Evolutionary conservation across 2,888 invertebrate species (phyloP).

Genomic region (Exephanes ischioxanthus): DNA sequence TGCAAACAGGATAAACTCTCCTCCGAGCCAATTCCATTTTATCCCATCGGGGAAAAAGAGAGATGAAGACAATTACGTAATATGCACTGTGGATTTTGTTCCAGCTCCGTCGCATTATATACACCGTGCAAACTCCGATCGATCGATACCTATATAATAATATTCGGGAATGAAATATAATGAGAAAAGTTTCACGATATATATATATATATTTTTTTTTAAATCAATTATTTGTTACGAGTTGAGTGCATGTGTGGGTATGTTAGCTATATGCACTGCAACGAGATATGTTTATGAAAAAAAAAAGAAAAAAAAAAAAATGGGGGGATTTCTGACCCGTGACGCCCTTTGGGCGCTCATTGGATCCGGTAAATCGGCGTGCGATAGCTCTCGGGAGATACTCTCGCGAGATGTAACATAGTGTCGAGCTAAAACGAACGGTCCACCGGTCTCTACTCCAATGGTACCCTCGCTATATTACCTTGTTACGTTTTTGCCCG

Average conservation of each 20-base stretch:
- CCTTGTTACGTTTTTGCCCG: slow-evolving; percentile 81
- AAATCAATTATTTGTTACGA: slow-evolving; percentile 42
- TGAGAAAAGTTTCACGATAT: slow-evolving; percentile 54
- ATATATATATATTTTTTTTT: slow-evolving; percentile 28
- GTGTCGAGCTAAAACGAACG: slow-evolving; percentile 60
- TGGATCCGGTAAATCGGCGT: slow-evolving; percentile 54
- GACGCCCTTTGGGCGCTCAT: slow-evolving; percentile 40
- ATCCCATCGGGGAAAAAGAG: slow-evolving; percentile 54
- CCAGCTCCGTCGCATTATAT: neutral
- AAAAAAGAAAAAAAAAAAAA: slow-evolving; percentile 23
- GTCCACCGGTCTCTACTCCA: slow-evolving; percentile 53
- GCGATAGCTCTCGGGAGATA: slow-evolving; percentile 14
- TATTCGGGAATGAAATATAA: slow-evolving; percentile 55
- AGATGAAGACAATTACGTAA: slow-evolving; percentile 68
- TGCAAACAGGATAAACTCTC: slow-evolving; percentile 54
- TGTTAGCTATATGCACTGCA: slow-evolving; percentile 19
- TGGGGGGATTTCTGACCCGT: slow-evolving; percentile 38
- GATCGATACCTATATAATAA: slow-evolving; percentile 45
- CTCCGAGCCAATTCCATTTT: slow-evolving; percentile 61
- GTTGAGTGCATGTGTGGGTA: neutral
- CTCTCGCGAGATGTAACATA: slow-evolving; percentile 15
- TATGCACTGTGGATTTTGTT: slow-evolving; percentile 47
- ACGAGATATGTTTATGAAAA: slow-evolving; percentile 31
- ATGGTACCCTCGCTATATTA: slow-evolving; percentile 72
- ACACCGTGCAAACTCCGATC: slow-evolving; percentile 31